Conservation (phyloP, 2,113 vertebrate species). For the Ptilorrhoa leucosticta region DNA sequence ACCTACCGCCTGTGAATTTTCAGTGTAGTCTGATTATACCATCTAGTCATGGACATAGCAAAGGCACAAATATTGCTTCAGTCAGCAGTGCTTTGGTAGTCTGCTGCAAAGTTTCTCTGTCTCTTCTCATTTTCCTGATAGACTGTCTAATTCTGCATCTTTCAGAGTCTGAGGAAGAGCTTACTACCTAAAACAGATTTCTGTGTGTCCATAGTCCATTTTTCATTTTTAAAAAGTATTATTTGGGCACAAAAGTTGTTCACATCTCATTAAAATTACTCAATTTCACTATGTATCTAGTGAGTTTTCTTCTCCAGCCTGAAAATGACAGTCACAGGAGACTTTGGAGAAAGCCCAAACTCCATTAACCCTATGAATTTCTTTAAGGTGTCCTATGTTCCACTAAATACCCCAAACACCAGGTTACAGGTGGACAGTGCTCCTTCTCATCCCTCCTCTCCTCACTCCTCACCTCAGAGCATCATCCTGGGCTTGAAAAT, state of each 20-base stretch:
- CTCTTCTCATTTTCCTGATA: neutral
- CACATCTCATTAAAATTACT: neutral
- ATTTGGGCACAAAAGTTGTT: neutral
- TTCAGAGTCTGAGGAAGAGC: neutral
- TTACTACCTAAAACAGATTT: neutral
- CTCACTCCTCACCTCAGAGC: neutral
- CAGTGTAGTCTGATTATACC: neutral
- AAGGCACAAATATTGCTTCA: neutral
- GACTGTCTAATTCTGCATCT: neutral
- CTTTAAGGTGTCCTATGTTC: neutral
- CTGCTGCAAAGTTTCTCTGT: neutral
- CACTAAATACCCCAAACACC: neutral
- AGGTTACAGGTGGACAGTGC: neutral
- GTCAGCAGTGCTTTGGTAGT: neutral
- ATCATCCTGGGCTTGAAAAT: neutral
- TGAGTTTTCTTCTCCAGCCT: neutral
- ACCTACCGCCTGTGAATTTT: neutral
- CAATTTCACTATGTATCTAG: neutral
- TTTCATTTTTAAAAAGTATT: neutral
- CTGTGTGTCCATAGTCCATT: neutral
- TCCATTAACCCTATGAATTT: neutral
- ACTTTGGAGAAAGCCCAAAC: neutral
- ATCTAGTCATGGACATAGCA: neutral
- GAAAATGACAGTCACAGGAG: neutral
- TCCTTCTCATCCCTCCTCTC: neutral